Evolutionary conservation across 1,140 invertebrate species (phyloP), one percentile per base, ranked within the genome.

Genomic region (Tachypleus tridentatus): DNA sequence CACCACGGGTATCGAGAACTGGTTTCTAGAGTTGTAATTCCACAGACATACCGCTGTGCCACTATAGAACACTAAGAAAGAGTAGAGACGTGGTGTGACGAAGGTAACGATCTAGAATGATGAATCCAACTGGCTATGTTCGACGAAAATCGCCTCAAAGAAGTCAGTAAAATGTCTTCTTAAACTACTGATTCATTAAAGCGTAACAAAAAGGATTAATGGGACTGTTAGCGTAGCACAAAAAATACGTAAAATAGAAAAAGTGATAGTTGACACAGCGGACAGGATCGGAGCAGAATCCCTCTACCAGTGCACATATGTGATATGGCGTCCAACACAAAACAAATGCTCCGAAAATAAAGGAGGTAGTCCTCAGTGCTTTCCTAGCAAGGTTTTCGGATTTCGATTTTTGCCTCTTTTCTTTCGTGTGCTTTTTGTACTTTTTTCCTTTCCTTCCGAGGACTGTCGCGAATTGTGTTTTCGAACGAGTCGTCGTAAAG

Each of bases 171-270:
- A 99, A 98, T 49, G 96, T 97, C 76, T 97, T 95, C 79, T 99
- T 98, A 79, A 99, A 99, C 77, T 98, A 95, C 75, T 96, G 93
- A 80, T 98, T 98, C 64, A 96, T 95, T 61, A 98, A 77, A 3
- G 97, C 97, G 73, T 99, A 99, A 77, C 94, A 97, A 75, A 98
- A 96, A 4, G 95, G 95, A 80, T 98, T 97, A 75, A 98, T 89
- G 3, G 94, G 92, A 74, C 91, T 96, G 76, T 99, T 99, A 56
- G 96, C 89, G 75, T 99, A 99, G 79, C 96, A 99, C 47, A 99
- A 81, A 79, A 97, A 98, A 76, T 99, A 99, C 1, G 91, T 91
- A 77, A 98, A 96, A 86, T 95, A 90, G 76, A 93, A 99, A 4
- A 98, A 79, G 74, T 93, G 87, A 69, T 86, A 82, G 73, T 97